Conservation (phyloP, 1,140 invertebrate species). For the Meloidogyne hapla region DNA sequence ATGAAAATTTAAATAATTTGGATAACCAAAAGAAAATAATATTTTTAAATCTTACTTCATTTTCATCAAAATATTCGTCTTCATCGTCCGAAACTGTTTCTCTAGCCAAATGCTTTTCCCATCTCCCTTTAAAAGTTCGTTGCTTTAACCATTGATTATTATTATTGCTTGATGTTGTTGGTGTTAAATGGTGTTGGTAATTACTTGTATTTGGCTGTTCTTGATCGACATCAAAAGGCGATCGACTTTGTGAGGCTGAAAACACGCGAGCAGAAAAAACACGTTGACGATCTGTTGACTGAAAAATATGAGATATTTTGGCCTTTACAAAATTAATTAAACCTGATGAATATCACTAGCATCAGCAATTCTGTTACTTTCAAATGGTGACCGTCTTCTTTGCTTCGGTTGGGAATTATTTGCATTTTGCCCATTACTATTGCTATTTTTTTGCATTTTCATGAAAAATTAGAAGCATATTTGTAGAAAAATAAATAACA, state of each 20-base stretch:
- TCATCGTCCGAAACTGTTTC: not conserved
- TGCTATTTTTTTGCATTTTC: not conserved
- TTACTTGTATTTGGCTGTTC: not conserved
- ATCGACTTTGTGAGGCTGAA: slow-evolving; percentile 6
- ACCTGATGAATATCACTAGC: not conserved
- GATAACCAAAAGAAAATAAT: not conserved
- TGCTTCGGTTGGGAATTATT: not conserved
- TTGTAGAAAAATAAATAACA: not conserved
- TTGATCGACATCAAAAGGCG: not conserved
- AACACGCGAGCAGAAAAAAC: slow-evolving; percentile 24
- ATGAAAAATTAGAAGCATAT: not conserved
- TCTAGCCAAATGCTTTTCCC: not conserved
- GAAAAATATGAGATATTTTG: not conserved
- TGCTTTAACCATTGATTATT: not conserved
- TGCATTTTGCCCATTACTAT: not conserved
- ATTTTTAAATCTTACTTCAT: not conserved
- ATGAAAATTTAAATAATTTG: too few relatives aligned
- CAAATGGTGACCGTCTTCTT: not conserved
- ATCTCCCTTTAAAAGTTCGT: not conserved
- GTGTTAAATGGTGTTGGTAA: not conserved
- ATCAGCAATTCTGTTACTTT: not conserved
- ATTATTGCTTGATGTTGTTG: not conserved
- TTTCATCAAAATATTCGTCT: not conserved
- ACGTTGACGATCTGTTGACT: slow-evolving; percentile 10
- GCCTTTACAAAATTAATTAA: slow-evolving; percentile 2